phyloP scores from a whole-genome alignment of 2,113 vertebrate species.

The Prunella himalayana region DNA sequence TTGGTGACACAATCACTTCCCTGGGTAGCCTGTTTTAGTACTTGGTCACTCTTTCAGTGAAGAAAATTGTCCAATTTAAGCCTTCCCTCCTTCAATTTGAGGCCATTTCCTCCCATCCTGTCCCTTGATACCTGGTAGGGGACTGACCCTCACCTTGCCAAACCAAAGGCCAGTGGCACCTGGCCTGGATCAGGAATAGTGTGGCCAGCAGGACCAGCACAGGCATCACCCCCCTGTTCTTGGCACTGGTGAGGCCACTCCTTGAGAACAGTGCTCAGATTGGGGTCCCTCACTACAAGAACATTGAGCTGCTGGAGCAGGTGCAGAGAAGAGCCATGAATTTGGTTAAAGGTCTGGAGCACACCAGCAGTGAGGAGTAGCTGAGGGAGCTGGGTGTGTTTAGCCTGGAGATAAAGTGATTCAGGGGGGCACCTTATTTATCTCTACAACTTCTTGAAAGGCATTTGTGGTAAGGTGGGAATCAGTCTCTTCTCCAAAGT shows the following conservation, averaged over 20 bases:
- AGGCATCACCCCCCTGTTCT: background rate
- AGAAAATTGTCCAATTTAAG: background rate
- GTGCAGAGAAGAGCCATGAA: rapidly evolving
- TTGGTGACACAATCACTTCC: background rate
- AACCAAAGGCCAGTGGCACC: background rate
- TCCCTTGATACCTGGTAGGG: background rate
- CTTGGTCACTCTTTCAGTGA: background rate
- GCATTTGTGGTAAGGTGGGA: background rate
- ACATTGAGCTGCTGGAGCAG: background rate
- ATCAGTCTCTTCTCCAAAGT: background rate
- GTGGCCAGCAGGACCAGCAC: background rate
- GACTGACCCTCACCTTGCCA: background rate
- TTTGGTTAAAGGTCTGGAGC: background rate
- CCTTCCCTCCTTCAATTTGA: rapidly evolving
- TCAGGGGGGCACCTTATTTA: background rate
- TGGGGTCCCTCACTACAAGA: background rate
- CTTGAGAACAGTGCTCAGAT: background rate
- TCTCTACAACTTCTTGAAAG: background rate
- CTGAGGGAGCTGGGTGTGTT: background rate
- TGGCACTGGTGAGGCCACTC: background rate
- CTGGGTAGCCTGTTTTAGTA: background rate
- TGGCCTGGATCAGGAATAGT: background rate
- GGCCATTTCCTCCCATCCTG: background rate
- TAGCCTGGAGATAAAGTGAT: background rate
- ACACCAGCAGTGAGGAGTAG: background rate